Conservation (phyloP, 2,113 vertebrate species). For the Indri indri region DNA sequence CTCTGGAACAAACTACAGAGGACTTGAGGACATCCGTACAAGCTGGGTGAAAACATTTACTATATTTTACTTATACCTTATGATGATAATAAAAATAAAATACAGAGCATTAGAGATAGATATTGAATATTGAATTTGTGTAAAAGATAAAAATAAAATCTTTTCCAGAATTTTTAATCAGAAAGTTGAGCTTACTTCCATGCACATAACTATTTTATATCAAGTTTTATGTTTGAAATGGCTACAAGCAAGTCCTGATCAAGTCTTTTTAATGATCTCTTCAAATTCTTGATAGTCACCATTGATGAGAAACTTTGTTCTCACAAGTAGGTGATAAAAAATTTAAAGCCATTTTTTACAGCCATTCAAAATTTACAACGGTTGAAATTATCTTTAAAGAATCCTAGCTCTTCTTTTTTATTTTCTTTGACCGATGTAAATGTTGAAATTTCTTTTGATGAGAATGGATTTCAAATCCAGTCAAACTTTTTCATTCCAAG, state of each 20-base stretch:
- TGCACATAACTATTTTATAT: slow-evolving; percentile 47
- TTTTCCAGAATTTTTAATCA: slow-evolving; percentile 59
- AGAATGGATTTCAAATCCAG: slow-evolving; percentile 47
- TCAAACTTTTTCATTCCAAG: neutral
- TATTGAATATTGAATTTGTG: slow-evolving; percentile 59
- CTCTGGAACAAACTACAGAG: neutral
- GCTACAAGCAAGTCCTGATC: slow-evolving; percentile 57
- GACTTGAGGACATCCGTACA: neutral
- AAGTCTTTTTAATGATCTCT: slow-evolving; percentile 70
- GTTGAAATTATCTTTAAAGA: slow-evolving; percentile 66
- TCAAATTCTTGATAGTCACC: slow-evolving; percentile 67
- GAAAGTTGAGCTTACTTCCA: slow-evolving; percentile 49
- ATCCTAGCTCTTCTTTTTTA: slow-evolving; percentile 42
- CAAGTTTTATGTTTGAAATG: slow-evolving; percentile 62
- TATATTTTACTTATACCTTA: slow-evolving; percentile 36
- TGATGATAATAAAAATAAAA: slow-evolving; percentile 65
- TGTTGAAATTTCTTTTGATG: slow-evolving; percentile 37
- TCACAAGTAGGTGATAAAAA: slow-evolving; percentile 71
- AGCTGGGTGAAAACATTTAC: slow-evolving; percentile 13
- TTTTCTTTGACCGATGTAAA: slow-evolving; percentile 44
- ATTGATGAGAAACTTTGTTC: slow-evolving; percentile 69
- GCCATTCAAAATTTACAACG: slow-evolving; percentile 70
- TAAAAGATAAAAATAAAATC: slow-evolving; percentile 63
- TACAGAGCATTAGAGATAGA: slow-evolving; percentile 17
- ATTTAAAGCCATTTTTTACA: slow-evolving; percentile 69